phyloP scores from a whole-genome alignment of 1,140 invertebrate genomes.

The Drosophila lacteicornis region DNA sequence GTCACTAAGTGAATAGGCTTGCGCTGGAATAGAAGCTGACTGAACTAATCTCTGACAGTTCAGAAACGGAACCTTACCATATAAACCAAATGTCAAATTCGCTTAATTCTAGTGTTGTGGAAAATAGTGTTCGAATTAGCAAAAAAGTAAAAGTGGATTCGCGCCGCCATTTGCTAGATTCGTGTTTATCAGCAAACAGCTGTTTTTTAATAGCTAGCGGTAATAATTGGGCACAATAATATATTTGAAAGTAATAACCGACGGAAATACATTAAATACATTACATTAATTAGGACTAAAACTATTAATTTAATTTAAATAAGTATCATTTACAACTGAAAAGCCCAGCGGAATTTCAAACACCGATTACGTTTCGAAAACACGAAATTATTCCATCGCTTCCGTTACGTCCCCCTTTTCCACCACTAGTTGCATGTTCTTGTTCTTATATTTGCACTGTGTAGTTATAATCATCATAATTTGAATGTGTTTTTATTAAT shows the following conservation, averaged over 20 bases:
- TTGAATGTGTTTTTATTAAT: too few relatives aligned
- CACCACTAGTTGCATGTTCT: conserved; percentile 31
- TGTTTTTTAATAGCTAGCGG: too few relatives aligned
- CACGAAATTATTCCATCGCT: background rate
- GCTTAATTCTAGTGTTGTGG: background rate
- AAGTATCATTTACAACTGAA: too few relatives aligned
- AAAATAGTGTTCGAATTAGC: background rate
- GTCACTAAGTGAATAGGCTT: background rate
- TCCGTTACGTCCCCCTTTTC: conserved; percentile 4
- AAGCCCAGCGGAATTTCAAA: background rate
- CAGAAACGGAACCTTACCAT: background rate
- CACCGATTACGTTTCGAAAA: background rate
- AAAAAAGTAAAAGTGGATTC: background rate
- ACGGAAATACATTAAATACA: too few relatives aligned
- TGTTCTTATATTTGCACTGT: conserved; percentile 8
- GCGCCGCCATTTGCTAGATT: background rate
- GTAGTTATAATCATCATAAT: conserved; percentile 24
- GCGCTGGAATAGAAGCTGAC: background rate
- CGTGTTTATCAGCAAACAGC: too few relatives aligned
- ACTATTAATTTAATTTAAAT: too few relatives aligned
- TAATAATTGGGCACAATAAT: too few relatives aligned
- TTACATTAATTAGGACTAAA: too few relatives aligned
- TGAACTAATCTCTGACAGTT: background rate
- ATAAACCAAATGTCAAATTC: background rate
- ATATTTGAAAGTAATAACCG: too few relatives aligned